Base-by-base conservation (phyloP, 2,888 invertebrate genomes). In the Lasius platythorax region DNA sequence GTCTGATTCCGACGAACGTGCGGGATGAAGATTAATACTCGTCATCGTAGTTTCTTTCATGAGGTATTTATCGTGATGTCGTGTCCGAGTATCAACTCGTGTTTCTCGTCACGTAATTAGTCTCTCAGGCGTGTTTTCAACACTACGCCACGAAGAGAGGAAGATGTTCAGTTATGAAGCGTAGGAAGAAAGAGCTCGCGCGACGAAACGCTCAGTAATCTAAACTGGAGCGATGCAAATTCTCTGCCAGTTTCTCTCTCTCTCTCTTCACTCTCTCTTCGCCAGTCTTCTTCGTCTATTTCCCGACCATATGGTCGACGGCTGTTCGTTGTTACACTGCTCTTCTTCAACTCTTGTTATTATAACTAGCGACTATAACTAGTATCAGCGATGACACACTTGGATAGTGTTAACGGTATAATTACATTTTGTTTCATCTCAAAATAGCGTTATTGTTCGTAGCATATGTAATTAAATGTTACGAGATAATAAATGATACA, bases 211-310 rank as follows among this genome's bases (percentile, higher is more conserved):
- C 64, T 81, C 46, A 82, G 50, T 46, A 84, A 86, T 87, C 82
- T 85, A 82, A 88, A 90, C 76, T 84, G 76, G 75, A 85, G 82
- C 85, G 87, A 86, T 82, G 82, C 50, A 85, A 87, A 90, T 87
- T 83, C 66, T 67, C 18, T 63, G 70, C 76, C 61, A 50, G 33
- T 63, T 73, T 46, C 73, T 76, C 53, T 67, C 23, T 23, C 23
- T 23, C 23, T 33, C 68, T 63, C 30, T 78, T 43, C 9, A 3
- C 8, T 40, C 46, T n/a, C 40, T 78, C 9, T 50, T 72, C 33
- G 18, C 66, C 40, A 15, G 30, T 83, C 40, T 28, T 37, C 30
- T 30, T 50, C n/a, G 18, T 61, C 40, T 66, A 46, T 46, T 63
- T 0, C 9, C n/a, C n/a, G 30, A 43, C 43, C 61, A 33, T 30